A percentile compares a stretch with the other conserved stretches of the same genome.
phyloP scores from a whole-genome alignment of 2,797 vertebrate species.

The Brotula barbata region DNA sequence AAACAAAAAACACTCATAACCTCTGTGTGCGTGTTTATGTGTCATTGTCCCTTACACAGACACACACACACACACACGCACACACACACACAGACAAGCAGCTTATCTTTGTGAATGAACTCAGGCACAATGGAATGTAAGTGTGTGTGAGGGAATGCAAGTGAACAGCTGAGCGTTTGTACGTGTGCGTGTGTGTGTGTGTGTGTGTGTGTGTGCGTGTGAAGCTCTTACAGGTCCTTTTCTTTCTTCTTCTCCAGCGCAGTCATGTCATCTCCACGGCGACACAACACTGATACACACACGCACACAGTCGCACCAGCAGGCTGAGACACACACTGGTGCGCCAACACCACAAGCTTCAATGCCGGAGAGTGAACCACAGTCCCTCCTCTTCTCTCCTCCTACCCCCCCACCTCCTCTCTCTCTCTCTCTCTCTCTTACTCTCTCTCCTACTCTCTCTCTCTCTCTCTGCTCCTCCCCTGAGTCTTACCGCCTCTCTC shows the following conservation, averaged over 20 bases:
- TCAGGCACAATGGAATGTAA: conserved; percentile 54
- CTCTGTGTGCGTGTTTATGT: conserved; percentile 13
- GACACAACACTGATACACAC: conserved; percentile 50
- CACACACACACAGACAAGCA: conserved; percentile 16
- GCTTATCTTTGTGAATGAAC: conserved; percentile 37
- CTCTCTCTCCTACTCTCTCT: conserved; percentile 19
- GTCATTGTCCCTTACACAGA: too few relatives aligned
- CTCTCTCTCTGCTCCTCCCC: conserved; percentile 60
- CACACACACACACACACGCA: conserved; percentile 14
- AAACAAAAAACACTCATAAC: conserved; percentile 45
- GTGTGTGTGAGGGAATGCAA: conserved; percentile 40
- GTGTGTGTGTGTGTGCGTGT: conserved; percentile 24
- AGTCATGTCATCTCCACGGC: conserved; percentile 77
- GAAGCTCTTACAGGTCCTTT: conserved; percentile 76
- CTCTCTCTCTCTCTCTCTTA: conserved; percentile 34
- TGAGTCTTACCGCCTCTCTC: conserved; percentile 70
- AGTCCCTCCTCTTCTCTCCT: conserved; percentile 61
- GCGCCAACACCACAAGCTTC: conserved; percentile 51
- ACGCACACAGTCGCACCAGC: conserved; percentile 59
- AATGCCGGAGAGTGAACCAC: conserved; percentile 51
- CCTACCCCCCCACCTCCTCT: conserved; percentile 38
- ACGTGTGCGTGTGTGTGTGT: conserved; percentile 7
- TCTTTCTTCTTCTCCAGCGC: conserved; percentile 74
- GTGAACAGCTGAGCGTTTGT: conserved; percentile 33
- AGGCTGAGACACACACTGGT: conserved; percentile 67